Evolutionary conservation across 2,113 vertebrate species (phyloP).

Genomic region (Thunnus maccoyii): DNA sequence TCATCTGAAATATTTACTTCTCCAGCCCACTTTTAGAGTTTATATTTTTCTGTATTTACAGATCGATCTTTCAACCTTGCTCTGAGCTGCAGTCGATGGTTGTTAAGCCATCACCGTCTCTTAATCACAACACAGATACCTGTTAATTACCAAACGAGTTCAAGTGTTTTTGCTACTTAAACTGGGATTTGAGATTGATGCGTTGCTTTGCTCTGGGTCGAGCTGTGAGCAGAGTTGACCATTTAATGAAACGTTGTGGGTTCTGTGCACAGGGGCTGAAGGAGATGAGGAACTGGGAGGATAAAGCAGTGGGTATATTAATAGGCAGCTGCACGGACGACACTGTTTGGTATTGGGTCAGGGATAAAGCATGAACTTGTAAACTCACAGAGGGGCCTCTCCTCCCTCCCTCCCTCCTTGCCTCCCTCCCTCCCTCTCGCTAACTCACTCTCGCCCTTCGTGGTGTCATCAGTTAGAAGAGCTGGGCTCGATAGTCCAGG

Average conservation of each 20-base stretch:
- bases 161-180: conserved; percentile 85
- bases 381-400: conserved; percentile 84
- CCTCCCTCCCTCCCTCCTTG: conserved; percentile 52
- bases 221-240: conserved; percentile 65
- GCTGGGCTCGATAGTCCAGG: conserved; percentile 66
- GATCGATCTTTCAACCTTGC: conserved; percentile 79
- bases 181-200: conserved; percentile 83
- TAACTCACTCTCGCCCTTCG: conserved; percentile 66
- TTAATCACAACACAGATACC: conserved; percentile 87
- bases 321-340: conserved; percentile 79
- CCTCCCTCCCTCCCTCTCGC: conserved; percentile 39
- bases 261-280: conserved; percentile 47
- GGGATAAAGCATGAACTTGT: conserved; percentile 88
- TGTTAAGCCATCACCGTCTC: conserved; percentile 80
- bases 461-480: conserved; percentile 80
- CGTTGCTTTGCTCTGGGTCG: conserved; percentile 63
- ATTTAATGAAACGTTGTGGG: conserved; percentile 76
- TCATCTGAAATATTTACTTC: conserved; percentile 35
- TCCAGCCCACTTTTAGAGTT: conserved; percentile 37
- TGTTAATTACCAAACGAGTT: conserved; percentile 87
- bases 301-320: conserved; percentile 80
- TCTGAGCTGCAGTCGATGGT: conserved; percentile 83
- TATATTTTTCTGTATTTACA: conserved; percentile 66
- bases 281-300: conserved; percentile 65
- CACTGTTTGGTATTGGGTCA: conserved; percentile 83